Evolutionary conservation across 2,113 vertebrate species (phyloP).

Genomic region (Lampris megalopsis): DNA sequence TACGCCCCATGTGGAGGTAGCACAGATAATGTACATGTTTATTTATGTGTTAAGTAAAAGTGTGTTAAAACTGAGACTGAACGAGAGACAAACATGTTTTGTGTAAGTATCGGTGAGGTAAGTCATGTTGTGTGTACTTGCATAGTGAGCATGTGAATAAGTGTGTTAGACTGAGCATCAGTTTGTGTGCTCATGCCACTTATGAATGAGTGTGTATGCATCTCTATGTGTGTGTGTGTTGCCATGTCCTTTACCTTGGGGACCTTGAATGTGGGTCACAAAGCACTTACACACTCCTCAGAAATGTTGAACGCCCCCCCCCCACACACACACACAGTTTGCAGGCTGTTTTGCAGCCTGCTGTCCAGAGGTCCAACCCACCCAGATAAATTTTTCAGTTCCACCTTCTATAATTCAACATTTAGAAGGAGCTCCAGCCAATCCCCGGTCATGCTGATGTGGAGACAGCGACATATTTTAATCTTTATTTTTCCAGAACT

Average conservation of each 20-base stretch:
- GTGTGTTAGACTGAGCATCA: conserved; percentile 26
- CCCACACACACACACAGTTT: conserved; percentile 15
- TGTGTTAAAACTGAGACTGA: neutral
- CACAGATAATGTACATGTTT: no score
- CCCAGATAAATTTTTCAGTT: conserved; percentile 64
- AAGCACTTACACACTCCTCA: conserved; percentile 67
- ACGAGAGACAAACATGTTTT: neutral
- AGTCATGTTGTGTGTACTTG: neutral
- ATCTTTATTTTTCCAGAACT: conserved; percentile 9
- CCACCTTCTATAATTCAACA: conserved; percentile 70
- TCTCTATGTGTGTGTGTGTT: neutral
- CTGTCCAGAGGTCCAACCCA: conserved; percentile 46
- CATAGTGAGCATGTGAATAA: conserved; percentile 16
- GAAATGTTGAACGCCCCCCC: conserved; percentile 39
- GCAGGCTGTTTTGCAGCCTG: conserved; percentile 45
- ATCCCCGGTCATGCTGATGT: conserved; percentile 41
- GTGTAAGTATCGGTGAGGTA: neutral
- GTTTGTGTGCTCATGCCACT: neutral
- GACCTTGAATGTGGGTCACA: conserved; percentile 69
- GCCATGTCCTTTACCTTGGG: conserved; percentile 63
- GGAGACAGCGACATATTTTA: conserved; percentile 13
- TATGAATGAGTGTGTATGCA: neutral
- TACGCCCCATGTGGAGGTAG: no score
- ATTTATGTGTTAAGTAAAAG: no score
- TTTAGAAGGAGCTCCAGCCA: conserved; percentile 37